Evolutionary conservation across 2,797 vertebrate genomes (phyloP).

Genomic region (Malurus splendens): DNA sequence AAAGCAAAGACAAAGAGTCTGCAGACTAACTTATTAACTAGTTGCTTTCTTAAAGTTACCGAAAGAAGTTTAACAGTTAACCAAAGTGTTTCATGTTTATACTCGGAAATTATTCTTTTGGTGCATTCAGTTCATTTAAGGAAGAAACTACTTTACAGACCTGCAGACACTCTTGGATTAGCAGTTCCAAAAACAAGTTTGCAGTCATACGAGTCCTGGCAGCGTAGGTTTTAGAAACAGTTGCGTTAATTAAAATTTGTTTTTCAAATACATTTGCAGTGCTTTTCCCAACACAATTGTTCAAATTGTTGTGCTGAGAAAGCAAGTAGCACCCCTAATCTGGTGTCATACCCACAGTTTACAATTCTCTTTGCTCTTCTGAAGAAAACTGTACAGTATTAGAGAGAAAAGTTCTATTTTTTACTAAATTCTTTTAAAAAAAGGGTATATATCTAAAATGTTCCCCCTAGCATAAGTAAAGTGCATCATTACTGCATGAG

Average conservation of each 20-base stretch:
- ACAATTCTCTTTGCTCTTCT: constrained; percentile 57
- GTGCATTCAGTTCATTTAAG: background rate
- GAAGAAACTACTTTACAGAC: background rate
- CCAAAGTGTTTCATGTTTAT: background rate
- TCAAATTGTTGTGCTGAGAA: constrained; percentile 8
- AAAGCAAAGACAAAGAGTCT: background rate
- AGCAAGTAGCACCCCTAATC: background rate
- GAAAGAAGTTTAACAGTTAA: background rate
- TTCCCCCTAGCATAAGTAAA: constrained; percentile 39
- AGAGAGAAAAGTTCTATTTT: constrained; percentile 60
- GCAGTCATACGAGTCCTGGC: background rate
- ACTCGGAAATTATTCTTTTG: background rate
- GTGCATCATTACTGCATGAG: constrained; percentile 2
- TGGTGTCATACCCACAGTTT: constrained; percentile 18
- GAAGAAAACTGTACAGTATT: constrained; percentile 56
- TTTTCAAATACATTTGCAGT: constrained; percentile 33
- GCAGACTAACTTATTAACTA: background rate
- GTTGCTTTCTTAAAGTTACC: background rate
- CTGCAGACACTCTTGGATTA: background rate
- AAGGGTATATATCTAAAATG: constrained; percentile 44
- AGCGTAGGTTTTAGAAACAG: constrained; percentile 38
- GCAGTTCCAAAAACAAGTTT: constrained; percentile 29
- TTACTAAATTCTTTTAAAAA: constrained; percentile 12
- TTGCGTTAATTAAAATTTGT: constrained; percentile 31
- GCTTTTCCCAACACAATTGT: background rate